Conservation (phyloP, 2,888 invertebrate species). For the Andrena flavipes region DNA sequence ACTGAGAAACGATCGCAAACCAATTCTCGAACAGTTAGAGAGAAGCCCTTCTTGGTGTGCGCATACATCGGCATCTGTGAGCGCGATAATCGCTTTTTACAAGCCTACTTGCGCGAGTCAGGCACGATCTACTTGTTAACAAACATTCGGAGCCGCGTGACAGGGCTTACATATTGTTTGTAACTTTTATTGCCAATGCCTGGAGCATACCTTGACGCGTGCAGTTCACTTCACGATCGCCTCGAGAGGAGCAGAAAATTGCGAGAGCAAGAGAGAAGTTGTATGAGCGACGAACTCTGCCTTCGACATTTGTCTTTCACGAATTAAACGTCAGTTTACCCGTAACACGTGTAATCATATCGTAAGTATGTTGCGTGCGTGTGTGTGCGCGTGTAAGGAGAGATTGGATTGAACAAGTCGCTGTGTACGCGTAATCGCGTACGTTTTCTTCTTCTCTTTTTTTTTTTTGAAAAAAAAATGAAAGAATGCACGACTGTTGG, state of each 20-base stretch:
- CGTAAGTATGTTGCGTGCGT: conserved; percentile 24
- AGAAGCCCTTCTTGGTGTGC: conserved; percentile 20
- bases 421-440: background rate
- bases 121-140: conserved; percentile 19
- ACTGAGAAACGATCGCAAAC: conserved; percentile 32
- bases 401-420: background rate
- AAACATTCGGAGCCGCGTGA: conserved; percentile 23
- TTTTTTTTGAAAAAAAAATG: too few species aligned
- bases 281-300: conserved; percentile 22
- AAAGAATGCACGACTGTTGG: background rate
- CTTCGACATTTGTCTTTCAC: conserved; percentile 56
- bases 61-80: conserved; percentile 24
- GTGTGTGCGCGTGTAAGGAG: background rate
- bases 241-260: background rate
- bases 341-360: conserved; percentile 34
- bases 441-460: background rate
- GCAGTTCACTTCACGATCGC: background rate
- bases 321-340: conserved; percentile 25
- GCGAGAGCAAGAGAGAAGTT: background rate
- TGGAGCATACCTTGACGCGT: background rate
- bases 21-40: background rate
- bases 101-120: conserved; percentile 34
- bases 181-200: conserved; percentile 33
- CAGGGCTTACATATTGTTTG: conserved; percentile 42
- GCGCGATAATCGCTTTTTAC: conserved; percentile 37